These are phyloP conservation scores for Pharmacophagus antenor DNA, from an alignment of 2,888 invertebrate genomes.

Conservation along the genomic window DNA sequence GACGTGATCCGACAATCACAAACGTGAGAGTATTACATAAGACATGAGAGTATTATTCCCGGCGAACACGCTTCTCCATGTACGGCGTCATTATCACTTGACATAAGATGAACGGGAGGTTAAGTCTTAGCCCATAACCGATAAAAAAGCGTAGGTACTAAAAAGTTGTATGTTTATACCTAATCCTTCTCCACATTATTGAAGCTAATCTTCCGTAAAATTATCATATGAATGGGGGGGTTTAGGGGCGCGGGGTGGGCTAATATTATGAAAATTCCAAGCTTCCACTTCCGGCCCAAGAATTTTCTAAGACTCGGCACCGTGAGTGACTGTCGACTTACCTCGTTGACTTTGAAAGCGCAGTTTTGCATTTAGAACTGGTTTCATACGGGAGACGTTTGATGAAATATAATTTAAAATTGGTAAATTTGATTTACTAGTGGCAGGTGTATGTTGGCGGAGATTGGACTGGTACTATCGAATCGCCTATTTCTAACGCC, in stretches of 20 bases:
- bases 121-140: too few relatives aligned
- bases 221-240: constrained; percentile 74
- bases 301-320: constrained; percentile 65
- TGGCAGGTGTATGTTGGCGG: too few relatives aligned
- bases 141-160: not conserved
- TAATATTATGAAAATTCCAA: constrained; percentile 76
- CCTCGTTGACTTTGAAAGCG: constrained; percentile 28
- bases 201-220: constrained; percentile 52
- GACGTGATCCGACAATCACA: too few relatives aligned
- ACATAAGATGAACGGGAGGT: too few relatives aligned
- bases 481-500: too few relatives aligned
- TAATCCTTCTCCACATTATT: constrained; percentile 38
- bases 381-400: not conserved
- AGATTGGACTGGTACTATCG: too few relatives aligned
- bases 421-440: too few relatives aligned
- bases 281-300: constrained; percentile 68
- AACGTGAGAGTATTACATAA: too few relatives aligned
- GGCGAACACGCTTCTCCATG: too few relatives aligned
- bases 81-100: too few relatives aligned
- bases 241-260: constrained; percentile 38
- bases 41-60: too few relatives aligned
- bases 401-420: too few relatives aligned
- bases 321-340: constrained; percentile 43
- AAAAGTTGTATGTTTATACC: not conserved
- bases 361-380: constrained; percentile 14